Evolutionary conservation across 2,113 vertebrate species (phyloP).

Genomic region (Coryphaenoides rupestris): DNA sequence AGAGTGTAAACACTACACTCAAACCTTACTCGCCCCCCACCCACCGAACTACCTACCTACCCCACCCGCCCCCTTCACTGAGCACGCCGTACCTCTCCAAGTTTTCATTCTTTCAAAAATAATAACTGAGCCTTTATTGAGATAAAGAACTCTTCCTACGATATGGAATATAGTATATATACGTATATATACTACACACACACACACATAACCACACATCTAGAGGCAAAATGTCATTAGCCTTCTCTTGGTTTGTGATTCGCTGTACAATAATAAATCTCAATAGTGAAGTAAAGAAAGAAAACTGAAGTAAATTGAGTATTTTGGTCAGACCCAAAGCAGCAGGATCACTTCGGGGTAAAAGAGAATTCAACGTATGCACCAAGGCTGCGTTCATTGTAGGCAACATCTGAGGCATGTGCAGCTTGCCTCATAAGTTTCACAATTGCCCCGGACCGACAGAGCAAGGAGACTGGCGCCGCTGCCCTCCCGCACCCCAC

Average conservation of each 20-base stretch:
- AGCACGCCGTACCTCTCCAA: conserved; percentile 65
- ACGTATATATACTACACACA: conserved; percentile 9
- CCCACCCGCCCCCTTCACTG: no score
- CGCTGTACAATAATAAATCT: conserved; percentile 31
- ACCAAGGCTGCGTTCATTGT: conserved; percentile 37
- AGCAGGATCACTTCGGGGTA: conserved; percentile 28
- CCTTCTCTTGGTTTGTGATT: conserved; percentile 31
- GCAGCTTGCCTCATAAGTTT: conserved; percentile 13
- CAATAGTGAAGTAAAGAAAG: conserved; percentile 30
- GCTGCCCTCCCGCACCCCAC: conserved; percentile 11
- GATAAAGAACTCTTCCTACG: conserved; percentile 36
- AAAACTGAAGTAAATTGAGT: conserved; percentile 20
- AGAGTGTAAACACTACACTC: conserved; percentile 71
- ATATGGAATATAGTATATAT: conserved; percentile 38
- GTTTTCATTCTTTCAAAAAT: conserved; percentile 45
- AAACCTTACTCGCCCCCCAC: conserved; percentile 52
- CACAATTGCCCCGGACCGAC: conserved; percentile 25
- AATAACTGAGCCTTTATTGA: conserved; percentile 40
- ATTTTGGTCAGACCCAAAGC: conserved; percentile 43
- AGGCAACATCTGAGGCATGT: conserved; percentile 21
- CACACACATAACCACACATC: no score
- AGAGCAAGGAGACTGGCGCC: conserved; percentile 23
- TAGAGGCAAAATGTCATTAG: neutral
- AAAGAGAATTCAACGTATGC: conserved; percentile 33
- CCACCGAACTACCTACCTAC: no score